Percentiles rank a stretch among this genome's conserved stretches.
These are phyloP conservation scores for Eudemis profundana DNA, from an alignment of 2,888 invertebrate species.

Conservation along the genomic window DNA sequence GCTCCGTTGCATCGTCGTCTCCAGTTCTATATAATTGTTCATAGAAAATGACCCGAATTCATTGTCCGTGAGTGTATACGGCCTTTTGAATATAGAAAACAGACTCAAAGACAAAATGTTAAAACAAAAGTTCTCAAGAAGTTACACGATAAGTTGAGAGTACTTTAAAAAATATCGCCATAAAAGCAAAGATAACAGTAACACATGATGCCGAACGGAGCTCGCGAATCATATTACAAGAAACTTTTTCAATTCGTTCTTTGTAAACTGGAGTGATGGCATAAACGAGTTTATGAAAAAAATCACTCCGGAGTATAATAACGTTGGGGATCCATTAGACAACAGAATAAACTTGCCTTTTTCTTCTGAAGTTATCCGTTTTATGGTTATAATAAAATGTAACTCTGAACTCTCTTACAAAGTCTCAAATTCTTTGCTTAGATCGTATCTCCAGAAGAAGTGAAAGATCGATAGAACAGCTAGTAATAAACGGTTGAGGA, in stretches of 20 bases:
- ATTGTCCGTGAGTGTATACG: too few relatives aligned
- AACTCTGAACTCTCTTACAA: too few relatives aligned
- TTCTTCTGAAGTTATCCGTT: slow-evolving; percentile 6
- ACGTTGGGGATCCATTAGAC: slow-evolving; percentile 5
- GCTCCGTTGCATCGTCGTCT: too few relatives aligned
- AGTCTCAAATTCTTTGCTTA: too few relatives aligned
- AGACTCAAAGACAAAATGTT: background rate
- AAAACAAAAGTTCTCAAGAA: slow-evolving; percentile 10
- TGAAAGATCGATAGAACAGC: too few relatives aligned
- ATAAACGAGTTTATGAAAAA: slow-evolving; percentile 68
- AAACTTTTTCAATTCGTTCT: slow-evolving; percentile 71
- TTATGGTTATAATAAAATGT: too few relatives aligned
- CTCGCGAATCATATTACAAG: slow-evolving; percentile 59
- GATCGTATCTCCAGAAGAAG: too few relatives aligned
- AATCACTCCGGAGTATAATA: slow-evolving; percentile 40
- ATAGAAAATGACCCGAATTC: too few relatives aligned
- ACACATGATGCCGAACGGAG: slow-evolving; percentile 51
- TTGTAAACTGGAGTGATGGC: slow-evolving; percentile 60
- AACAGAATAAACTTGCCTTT: slow-evolving; percentile 21
- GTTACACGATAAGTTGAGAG: background rate
- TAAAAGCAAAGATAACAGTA: slow-evolving; percentile 30
- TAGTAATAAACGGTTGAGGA: too few relatives aligned
- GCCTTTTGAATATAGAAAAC: background rate
- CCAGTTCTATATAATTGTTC: too few relatives aligned
- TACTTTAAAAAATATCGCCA: slow-evolving; percentile 12